These are phyloP conservation scores for Leptopterna dolabrata DNA, from an alignment of 2,888 invertebrate species.

Conservation along the genomic window DNA sequence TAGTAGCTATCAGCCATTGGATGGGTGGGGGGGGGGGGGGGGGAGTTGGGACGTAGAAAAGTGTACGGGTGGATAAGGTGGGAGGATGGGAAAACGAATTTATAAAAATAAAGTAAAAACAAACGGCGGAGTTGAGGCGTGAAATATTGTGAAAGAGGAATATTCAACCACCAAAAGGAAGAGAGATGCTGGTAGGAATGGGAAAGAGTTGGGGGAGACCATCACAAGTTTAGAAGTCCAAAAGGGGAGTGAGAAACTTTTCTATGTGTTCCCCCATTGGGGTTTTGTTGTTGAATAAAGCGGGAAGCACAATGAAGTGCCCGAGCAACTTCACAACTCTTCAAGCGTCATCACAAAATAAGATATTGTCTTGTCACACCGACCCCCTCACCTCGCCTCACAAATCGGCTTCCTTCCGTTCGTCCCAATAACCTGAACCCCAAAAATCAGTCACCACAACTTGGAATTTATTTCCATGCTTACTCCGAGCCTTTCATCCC, in stretches of 20 bases:
- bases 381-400: background rate
- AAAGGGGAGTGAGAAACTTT: conserved; percentile 52
- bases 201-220: conserved; percentile 25
- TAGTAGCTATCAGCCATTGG: too few species aligned
- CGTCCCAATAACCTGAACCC: conserved; percentile 13
- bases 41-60: too few species aligned
- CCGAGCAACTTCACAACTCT: conserved; percentile 51
- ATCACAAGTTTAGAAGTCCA: conserved; percentile 53
- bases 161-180: conserved; percentile 49
- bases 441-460: background rate
- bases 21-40: too few species aligned
- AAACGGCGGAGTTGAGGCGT: conserved; percentile 48
- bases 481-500: background rate
- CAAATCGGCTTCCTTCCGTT: conserved; percentile 5
- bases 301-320: conserved; percentile 53
- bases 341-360: conserved; percentile 48
- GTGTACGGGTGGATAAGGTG: background rate
- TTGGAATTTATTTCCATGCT: background rate
- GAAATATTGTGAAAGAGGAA: conserved; percentile 47
- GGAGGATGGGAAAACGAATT: background rate
- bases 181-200: conserved; percentile 9
- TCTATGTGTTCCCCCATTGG: conserved; percentile 53
- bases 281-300: conserved; percentile 57
- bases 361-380: conserved; percentile 55
- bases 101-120: background rate